Percentiles rank a stretch among this genome's conserved stretches.
These are phyloP conservation scores for Zaprionus tsacasi DNA, from an alignment of 1,140 invertebrate species.

Conservation along the genomic window DNA sequence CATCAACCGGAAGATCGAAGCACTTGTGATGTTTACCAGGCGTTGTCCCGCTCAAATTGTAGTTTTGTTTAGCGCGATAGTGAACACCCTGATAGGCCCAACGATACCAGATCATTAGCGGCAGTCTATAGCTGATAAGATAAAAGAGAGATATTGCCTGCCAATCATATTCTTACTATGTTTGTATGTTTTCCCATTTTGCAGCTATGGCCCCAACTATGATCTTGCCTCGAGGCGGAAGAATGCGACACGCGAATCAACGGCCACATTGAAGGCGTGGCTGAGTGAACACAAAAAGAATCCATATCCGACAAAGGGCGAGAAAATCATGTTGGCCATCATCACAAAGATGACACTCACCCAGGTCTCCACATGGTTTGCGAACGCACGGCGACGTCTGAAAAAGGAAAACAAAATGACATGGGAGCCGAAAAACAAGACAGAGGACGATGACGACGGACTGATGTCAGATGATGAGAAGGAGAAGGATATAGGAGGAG, in stretches of 20 bases:
- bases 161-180: not conserved
- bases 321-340: slow-evolving; percentile 98
- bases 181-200: slow-evolving; percentile 34
- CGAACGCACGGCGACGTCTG: slow-evolving; percentile 94
- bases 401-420: slow-evolving; percentile 99
- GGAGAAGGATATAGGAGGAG: slow-evolving; percentile 87
- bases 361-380: slow-evolving; percentile 98
- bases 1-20: slow-evolving; percentile 40
- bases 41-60: slow-evolving; percentile 11
- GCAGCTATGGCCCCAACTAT: slow-evolving; percentile 96
- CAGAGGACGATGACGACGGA: slow-evolving; percentile 95
- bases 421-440: slow-evolving; percentile 97
- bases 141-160: not conserved
- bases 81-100: not conserved
- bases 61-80: not conserved
- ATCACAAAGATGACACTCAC: slow-evolving; percentile 98
- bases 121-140: slow-evolving; percentile 1
- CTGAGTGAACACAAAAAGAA: slow-evolving; percentile 98
- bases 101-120: slow-evolving; percentile 2
- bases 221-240: slow-evolving; percentile 96
- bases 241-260: slow-evolving; percentile 98
- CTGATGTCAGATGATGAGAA: slow-evolving; percentile 94
- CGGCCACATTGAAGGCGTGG: slow-evolving; percentile 98
- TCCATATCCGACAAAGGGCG: slow-evolving; percentile 97
- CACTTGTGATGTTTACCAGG: slow-evolving; percentile 27